A percentile compares a stretch with the other conserved stretches of the same genome.
Evolutionary conservation across 2,797 vertebrate species (phyloP).

Genomic region (Coccyzus lansbergi): DNA sequence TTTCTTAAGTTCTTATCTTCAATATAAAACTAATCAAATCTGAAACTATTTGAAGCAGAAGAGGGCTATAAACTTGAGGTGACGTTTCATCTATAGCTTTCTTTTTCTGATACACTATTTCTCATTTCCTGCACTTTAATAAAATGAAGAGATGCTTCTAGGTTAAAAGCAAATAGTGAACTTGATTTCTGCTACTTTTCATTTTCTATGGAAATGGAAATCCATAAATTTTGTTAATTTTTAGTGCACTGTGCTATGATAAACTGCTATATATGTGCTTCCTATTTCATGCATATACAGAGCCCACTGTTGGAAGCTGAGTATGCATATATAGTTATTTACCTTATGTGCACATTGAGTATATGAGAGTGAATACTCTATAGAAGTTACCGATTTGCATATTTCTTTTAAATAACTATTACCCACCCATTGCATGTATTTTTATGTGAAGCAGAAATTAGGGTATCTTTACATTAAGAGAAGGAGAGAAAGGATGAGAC

Average conservation of each 20-base stretch:
- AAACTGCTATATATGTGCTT: neutral
- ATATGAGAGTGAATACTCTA: neutral
- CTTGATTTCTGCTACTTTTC: neutral
- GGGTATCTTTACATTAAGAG: neutral
- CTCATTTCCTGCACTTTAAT: constrained; percentile 9
- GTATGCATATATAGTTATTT: neutral
- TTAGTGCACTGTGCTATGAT: neutral
- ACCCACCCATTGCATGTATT: neutral
- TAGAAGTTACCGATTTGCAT: neutral
- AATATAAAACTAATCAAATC: constrained; percentile 58
- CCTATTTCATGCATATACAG: neutral
- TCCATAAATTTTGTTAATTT: neutral
- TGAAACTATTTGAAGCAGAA: constrained; percentile 23
- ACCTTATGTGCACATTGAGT: neutral
- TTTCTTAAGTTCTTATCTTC: constrained; percentile 55
- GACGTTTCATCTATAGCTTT: neutral
- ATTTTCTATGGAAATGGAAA: neutral
- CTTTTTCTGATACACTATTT: neutral
- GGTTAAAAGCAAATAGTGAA: neutral
- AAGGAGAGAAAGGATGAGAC: neutral
- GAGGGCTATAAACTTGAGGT: constrained; percentile 15
- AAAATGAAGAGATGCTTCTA: neutral
- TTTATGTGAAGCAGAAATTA: neutral
- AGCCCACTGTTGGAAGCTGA: neutral
- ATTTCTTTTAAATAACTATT: neutral